Conservation (phyloP, 2,113 vertebrate species). For the Chaetops frenatus region DNA sequence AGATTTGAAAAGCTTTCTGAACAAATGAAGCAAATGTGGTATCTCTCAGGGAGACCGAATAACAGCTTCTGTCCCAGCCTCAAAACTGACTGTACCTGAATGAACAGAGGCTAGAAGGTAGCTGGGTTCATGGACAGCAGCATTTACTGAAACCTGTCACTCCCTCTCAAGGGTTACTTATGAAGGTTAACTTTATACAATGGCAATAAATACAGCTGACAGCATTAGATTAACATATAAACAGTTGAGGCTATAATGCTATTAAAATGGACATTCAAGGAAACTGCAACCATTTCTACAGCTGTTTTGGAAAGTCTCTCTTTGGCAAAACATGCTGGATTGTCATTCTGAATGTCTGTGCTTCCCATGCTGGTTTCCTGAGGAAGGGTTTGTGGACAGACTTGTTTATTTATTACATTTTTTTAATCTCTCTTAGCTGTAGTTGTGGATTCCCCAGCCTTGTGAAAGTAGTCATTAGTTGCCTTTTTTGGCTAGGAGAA, state of each 20-base stretch:
- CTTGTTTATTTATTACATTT: conserved; percentile 44
- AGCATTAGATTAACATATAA: conserved; percentile 12
- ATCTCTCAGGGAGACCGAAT: background rate
- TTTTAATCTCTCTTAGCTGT: conserved; percentile 3
- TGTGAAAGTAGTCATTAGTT: conserved; percentile 20
- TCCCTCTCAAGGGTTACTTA: background rate
- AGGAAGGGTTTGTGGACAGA: background rate
- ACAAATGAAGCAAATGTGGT: background rate
- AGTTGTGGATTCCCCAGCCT: conserved; percentile 20
- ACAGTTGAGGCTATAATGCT: background rate
- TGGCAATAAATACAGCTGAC: background rate
- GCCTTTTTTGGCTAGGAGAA: background rate
- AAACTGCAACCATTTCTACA: conserved; percentile 15
- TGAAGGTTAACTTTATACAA: background rate
- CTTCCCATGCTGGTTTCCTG: conserved; percentile 56
- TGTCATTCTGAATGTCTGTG: conserved; percentile 42
- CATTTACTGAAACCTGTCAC: background rate
- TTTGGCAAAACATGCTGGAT: conserved; percentile 32
- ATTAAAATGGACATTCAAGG: background rate
- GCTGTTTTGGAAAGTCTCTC: conserved; percentile 32
- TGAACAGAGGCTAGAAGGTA: background rate
- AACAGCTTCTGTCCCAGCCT: background rate
- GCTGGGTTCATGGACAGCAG: background rate
- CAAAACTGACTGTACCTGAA: background rate
- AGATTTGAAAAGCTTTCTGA: background rate